Percentiles rank a stretch among this genome's conserved stretches.
Conservation (phyloP, 2,888 invertebrate genomes). For the Scaptomyza parva region DNA sequence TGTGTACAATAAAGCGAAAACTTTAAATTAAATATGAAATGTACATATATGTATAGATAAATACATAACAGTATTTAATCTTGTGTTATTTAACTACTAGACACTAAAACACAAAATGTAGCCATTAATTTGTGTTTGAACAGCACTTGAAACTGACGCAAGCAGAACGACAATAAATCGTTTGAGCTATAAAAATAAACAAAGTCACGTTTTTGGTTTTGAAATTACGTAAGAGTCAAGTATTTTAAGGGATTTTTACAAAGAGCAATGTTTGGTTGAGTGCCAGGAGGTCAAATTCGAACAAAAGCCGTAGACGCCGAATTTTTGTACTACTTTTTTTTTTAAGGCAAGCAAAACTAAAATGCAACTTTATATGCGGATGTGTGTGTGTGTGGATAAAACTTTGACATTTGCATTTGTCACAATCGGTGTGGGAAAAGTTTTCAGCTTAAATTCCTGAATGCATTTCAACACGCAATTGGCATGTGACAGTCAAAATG, state of each 20-base stretch:
- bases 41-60: not conserved
- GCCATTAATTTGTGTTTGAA: slow-evolving; percentile 50
- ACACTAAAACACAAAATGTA: slow-evolving; percentile 43
- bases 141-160: slow-evolving; percentile 42
- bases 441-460: slow-evolving; percentile 78
- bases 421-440: slow-evolving; percentile 67
- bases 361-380: slow-evolving; percentile 23
- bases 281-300: slow-evolving; percentile 47
- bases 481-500: slow-evolving; percentile 78
- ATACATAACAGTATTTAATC: too few relatives aligned
- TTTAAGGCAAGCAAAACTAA: slow-evolving; percentile 27
- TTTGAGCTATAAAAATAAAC: slow-evolving; percentile 6
- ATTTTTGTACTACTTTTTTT: slow-evolving; percentile 47
- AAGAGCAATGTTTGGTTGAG: slow-evolving; percentile 33
- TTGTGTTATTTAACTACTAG: slow-evolving; percentile 9
- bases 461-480: slow-evolving; percentile 76
- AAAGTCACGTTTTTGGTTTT: slow-evolving; percentile 38
- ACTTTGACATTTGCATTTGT: slow-evolving; percentile 79
- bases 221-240: slow-evolving; percentile 23
- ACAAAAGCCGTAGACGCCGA: slow-evolving; percentile 19
- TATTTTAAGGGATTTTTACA: slow-evolving; percentile 10
- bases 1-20: not conserved
- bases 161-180: slow-evolving; percentile 40
- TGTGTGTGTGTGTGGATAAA: slow-evolving; percentile 29
- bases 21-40: not conserved